Evolutionary conservation across 2,797 vertebrate species (phyloP).

Genomic region (Muscicapa comitata): DNA sequence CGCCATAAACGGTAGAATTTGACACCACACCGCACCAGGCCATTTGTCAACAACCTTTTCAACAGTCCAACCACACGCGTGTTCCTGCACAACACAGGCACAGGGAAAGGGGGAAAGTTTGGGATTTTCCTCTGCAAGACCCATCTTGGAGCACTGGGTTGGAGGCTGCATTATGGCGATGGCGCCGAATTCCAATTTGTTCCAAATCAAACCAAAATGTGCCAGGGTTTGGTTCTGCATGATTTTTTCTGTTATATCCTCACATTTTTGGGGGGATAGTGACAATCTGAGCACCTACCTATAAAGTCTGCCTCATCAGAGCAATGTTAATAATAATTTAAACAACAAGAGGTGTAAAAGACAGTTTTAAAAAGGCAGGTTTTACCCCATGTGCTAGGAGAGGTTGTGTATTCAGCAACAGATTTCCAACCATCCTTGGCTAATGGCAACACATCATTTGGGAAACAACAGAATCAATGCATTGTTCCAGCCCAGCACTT

Average conservation of each 20-base stretch:
- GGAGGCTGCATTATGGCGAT: accelerated
- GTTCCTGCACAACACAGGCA: background rate
- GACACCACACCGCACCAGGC: slow-evolving; percentile 47
- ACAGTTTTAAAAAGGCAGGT: background rate
- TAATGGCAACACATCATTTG: slow-evolving; percentile 50
- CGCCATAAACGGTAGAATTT: background rate
- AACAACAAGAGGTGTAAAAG: background rate
- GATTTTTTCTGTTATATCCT: background rate
- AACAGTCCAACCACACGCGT: slow-evolving; percentile 14
- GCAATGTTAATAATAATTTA: background rate
- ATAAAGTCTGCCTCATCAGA: background rate
- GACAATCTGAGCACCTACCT: background rate
- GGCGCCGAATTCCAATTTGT: accelerated
- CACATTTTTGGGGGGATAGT: background rate
- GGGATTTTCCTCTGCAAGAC: background rate
- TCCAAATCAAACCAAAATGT: accelerated
- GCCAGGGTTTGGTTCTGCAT: accelerated
- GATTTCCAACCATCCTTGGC: slow-evolving; percentile 8
- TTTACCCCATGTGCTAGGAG: background rate
- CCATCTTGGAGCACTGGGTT: accelerated
- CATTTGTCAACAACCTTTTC: slow-evolving; percentile 59
- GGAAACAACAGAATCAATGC: slow-evolving; percentile 64
- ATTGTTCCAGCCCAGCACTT: slow-evolving; percentile 39
- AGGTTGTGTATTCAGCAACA: background rate
- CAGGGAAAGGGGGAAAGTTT: background rate